Base-by-base conservation (phyloP, 2,113 vertebrate genomes). In the Saccopteryx leptura region DNA sequence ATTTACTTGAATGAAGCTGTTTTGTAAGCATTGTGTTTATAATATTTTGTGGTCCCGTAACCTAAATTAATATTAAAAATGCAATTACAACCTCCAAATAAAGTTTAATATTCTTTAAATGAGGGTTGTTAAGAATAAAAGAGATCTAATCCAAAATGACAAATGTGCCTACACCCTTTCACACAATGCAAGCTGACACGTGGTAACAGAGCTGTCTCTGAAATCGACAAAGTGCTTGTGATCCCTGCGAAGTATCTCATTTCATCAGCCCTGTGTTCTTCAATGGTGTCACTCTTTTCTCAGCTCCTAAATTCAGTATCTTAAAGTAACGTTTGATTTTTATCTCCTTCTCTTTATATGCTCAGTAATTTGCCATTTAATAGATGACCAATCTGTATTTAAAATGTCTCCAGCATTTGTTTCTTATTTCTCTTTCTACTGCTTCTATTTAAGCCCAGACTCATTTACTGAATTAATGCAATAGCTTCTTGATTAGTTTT, bases 401-500 rank as follows among this genome's bases (percentile, higher is more conserved):
- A n/a, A 86, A 96, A 80, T 46, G 2, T 39, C 56, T 39, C 8
- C 9, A 94, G 9, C 9, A 65, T 60, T 85, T 65, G 1, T 63
- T 72, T 63, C 56, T 74, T 88, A 65, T 54, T 97, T 82, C 10
- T 78, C 11, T 88, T 82, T 82, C 31, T 54, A 1, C 61, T 68
- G 50, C n/a, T 9, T 9, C 39, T 86, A 14, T 85, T 82, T 52
- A 88, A 68, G 4, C 13, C 23, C 31, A 75, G 68, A 39, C 21
- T 69, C 13, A 81, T 56, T 52, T 52, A 88, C 2, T 61, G 56
- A 91, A 91, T 89, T 91, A 76, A 13, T 24, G 39, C 39, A 71
- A 75, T 61, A 65, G 83, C 33, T 89, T 83, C 92, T 83, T 83
- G 93, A 94, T 97, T 83, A 75, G 52, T 91, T 95, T 95, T 89